A percentile compares a stretch with the other conserved stretches of the same genome.
phyloP scores from a whole-genome alignment of 30 jellyfish, hydroid and myxozoan species.

The Nemopilema nomurai region DNA sequence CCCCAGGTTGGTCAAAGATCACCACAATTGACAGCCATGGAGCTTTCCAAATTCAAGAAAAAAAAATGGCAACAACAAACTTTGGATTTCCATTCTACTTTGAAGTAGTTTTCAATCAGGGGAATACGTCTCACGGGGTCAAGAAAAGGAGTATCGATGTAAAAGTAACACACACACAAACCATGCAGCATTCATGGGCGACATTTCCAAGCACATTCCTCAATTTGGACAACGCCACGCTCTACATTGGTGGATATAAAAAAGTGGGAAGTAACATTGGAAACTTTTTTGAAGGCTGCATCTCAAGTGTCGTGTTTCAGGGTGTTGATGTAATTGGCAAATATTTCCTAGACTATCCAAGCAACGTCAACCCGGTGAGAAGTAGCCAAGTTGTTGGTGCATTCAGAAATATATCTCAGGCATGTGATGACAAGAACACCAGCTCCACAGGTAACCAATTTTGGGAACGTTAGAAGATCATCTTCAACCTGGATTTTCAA shows the following conservation, averaged over 20 bases:
- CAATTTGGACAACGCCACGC: neutral
- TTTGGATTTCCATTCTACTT: neutral
- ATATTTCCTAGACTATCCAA: neutral
- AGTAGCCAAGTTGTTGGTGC: neutral
- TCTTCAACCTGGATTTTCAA: no score
- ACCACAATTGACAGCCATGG: neutral
- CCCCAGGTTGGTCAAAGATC: neutral
- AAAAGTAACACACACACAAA: neutral
- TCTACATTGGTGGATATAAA: constrained; percentile 1
- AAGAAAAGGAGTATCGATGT: neutral
- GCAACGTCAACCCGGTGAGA: constrained; percentile 3
- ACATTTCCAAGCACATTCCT: neutral
- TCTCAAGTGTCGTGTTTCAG: neutral
- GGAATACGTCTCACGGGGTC: neutral
- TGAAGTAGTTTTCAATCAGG: neutral
- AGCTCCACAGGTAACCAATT: neutral
- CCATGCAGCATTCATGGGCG: neutral
- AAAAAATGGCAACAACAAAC: neutral
- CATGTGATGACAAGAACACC: neutral
- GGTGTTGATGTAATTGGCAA: neutral
- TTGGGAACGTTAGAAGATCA: no score
- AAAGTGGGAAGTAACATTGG: neutral
- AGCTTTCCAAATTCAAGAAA: neutral
- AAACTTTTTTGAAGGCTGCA: neutral
- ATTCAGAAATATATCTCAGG: neutral